A percentile compares a stretch with the other conserved stretches of the same genome.
Conservation (phyloP, 2,888 invertebrate species). For the Euspilapteryx auroguttella region DNA sequence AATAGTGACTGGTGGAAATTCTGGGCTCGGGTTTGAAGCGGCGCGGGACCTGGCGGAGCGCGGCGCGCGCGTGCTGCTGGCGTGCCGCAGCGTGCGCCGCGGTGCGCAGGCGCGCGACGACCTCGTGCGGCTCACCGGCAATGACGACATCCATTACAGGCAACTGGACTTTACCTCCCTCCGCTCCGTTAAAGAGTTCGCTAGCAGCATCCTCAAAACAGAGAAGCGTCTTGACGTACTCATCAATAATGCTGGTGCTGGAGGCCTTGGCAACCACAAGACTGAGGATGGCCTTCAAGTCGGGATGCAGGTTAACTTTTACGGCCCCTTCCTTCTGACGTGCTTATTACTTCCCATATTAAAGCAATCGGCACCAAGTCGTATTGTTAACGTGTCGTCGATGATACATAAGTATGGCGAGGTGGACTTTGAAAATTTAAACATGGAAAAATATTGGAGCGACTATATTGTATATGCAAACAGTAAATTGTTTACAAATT, state of each 20-base stretch:
- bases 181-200: constrained; percentile 57
- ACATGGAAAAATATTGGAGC: constrained; percentile 55
- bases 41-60: constrained; percentile 51
- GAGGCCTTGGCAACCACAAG: constrained; percentile 41
- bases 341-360: constrained; percentile 57
- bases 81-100: constrained; percentile 41
- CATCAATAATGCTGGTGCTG: constrained; percentile 63
- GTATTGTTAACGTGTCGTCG: constrained; percentile 68
- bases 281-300: constrained; percentile 69
- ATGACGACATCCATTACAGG: constrained; percentile 27
- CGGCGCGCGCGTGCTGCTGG: constrained; percentile 52
- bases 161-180: constrained; percentile 46
- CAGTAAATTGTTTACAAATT: constrained; percentile 65
- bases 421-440: constrained; percentile 43
- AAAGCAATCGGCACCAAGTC: constrained; percentile 61
- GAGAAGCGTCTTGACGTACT: constrained; percentile 57
- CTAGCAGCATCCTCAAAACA: constrained; percentile 44
- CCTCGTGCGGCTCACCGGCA: constrained; percentile 34
- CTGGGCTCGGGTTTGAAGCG: constrained; percentile 57
- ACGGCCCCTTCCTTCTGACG: constrained; percentile 72
- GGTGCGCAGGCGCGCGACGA: constrained; percentile 32
- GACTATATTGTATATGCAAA: constrained; percentile 47
- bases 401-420: constrained; percentile 52
- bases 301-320: constrained; percentile 74
- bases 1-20: constrained; percentile 43